These are phyloP conservation scores for Ormyrus thymus DNA, from an alignment of 2,888 invertebrate species.

Conservation along the genomic window DNA sequence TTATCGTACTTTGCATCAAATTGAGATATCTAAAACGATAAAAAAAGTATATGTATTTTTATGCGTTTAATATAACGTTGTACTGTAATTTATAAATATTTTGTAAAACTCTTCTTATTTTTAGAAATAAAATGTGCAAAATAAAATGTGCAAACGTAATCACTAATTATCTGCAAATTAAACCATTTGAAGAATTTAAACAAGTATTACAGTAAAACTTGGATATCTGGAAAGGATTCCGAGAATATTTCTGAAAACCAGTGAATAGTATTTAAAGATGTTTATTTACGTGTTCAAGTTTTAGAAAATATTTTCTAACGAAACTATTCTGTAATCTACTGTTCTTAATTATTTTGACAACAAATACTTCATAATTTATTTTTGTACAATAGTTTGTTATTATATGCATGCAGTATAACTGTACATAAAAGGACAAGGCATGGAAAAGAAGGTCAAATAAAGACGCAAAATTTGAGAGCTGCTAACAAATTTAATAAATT, in stretches of 20 bases:
- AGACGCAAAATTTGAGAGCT: slow-evolving; percentile 40
- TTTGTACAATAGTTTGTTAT: too few species aligned
- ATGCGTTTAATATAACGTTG: slow-evolving; percentile 1
- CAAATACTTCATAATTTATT: too few species aligned
- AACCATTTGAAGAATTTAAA: background rate
- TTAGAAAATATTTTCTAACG: too few species aligned
- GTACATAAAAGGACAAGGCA: background rate
- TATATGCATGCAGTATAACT: too few species aligned
- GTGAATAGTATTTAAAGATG: too few species aligned
- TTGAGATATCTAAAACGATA: background rate
- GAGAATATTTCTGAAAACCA: too few species aligned
- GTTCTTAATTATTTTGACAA: background rate
- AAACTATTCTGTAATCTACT: too few species aligned
- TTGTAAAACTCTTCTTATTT: slow-evolving; percentile 38
- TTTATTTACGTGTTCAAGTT: too few species aligned
- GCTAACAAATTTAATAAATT: slow-evolving; percentile 58
- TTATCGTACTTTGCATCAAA: slow-evolving; percentile 1
- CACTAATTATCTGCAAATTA: background rate
- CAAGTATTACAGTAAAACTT: too few species aligned
- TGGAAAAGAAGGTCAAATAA: background rate
- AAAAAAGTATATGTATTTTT: slow-evolving; percentile 12
- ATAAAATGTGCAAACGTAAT: background rate
- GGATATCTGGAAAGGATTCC: too few species aligned
- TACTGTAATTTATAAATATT: slow-evolving; percentile 42
- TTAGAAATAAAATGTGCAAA: slow-evolving; percentile 32